Percentiles rank a stretch among this genome's conserved stretches.
Conservation (phyloP, 2,888 invertebrate species). For the Diarsia dahlii region DNA sequence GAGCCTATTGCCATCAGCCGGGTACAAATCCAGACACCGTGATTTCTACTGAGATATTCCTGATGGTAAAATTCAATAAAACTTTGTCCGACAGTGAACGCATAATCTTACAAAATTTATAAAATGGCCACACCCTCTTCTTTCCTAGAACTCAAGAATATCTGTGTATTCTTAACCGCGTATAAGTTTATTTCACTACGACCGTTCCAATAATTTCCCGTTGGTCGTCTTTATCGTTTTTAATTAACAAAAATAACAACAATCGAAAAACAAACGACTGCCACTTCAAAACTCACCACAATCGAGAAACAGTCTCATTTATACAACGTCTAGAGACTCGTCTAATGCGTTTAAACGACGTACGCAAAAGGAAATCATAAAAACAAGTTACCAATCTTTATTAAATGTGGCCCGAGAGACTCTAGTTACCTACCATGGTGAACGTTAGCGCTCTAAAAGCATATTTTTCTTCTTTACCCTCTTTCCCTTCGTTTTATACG, state of each 20-base stretch:
- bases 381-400: conserved; percentile 77
- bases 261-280: conserved; percentile 27
- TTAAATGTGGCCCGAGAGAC: conserved; percentile 70
- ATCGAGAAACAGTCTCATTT: conserved; percentile 40
- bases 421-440: conserved; percentile 42
- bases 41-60: too few relatives aligned
- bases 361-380: conserved; percentile 70
- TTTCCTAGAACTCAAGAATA: not conserved
- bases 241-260: conserved; percentile 3
- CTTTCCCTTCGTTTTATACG: conserved; percentile 64
- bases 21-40: too few relatives aligned
- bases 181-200: not conserved
- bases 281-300: conserved; percentile 18
- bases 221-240: not conserved
- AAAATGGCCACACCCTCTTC: not conserved
- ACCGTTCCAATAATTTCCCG: not conserved
- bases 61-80: too few relatives aligned
- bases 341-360: conserved; percentile 52
- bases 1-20: too few relatives aligned
- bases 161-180: not conserved
- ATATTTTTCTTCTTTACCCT: conserved; percentile 74
- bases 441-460: conserved; percentile 70
- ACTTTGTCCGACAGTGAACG: too few relatives aligned
- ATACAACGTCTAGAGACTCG: conserved; percentile 20
- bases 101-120: not conserved